Evolutionary conservation across 2,888 invertebrate species (phyloP), one percentile per base, ranked within the genome.

Genomic region (Athrips mouffetella): DNA sequence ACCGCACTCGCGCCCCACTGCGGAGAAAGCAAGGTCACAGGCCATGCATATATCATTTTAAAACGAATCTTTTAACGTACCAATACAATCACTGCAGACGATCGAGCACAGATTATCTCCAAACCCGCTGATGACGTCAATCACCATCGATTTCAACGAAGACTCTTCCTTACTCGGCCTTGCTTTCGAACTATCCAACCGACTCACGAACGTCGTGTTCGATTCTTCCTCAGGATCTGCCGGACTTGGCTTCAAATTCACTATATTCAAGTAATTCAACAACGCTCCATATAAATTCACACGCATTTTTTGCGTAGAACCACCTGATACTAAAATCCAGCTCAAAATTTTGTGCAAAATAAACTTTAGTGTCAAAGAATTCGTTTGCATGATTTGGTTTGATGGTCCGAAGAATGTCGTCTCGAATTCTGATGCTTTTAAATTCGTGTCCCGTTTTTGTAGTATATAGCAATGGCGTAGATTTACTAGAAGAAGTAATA

Each of bases 281-380:
- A 98, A 72, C 0, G 96, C 93, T 0, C 95, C 95, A 68, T 98
- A 98, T 10, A 98, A 77, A 73, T 97, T 96, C 0, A 96, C 94
- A 35, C 96, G 83, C 50, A 97, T 91, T 67, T 95, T 94, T 68
- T 96, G 96, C 1, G 94, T 93, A 0, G 94, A 92, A 0, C 93
- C 94, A 45, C 94, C 94, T 33, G 95, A 94, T 1, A 92, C 90
- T 25, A 96, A 83, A 3, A 97, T 94, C 94, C 97, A 96, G 59
- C 95, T 37, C 0, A 96, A 83, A 4, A 97, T 91, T 46, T 94
- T 93, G 60, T 93, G 92, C 4, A 96, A 66, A 25, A 95, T 93
- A 51, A 93, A 91, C 62, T 93, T 93, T 31, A 94, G 79, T 11
- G 92, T 91, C 0, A 92, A 79, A 0, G 92, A 90, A 62, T 93